Conservation (phyloP, 1,140 invertebrate species). For the Tetramorium alpestre region DNA sequence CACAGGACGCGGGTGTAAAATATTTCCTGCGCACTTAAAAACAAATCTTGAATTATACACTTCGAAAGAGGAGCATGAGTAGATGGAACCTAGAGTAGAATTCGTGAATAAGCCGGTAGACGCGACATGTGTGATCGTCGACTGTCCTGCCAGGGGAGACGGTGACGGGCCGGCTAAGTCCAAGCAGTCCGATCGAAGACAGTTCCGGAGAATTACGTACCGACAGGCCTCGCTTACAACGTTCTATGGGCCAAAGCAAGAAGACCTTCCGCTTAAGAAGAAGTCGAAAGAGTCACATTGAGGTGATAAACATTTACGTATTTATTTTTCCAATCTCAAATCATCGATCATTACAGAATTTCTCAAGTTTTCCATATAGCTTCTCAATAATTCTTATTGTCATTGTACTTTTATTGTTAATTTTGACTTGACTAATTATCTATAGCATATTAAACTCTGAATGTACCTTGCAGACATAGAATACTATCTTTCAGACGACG, state of each 20-base stretch:
- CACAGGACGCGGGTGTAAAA: constrained; percentile 13
- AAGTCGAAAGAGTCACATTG: constrained; percentile 88
- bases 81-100: constrained; percentile 65
- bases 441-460: neutral
- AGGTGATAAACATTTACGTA: constrained; percentile 77
- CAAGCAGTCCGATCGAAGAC: constrained; percentile 90
- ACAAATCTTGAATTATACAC: constrained; percentile 28
- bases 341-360: neutral
- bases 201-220: constrained; percentile 88
- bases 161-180: constrained; percentile 90
- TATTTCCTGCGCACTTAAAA: constrained; percentile 24
- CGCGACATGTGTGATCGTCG: constrained; percentile 30
- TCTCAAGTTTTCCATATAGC: neutral
- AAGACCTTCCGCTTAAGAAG: constrained; percentile 96
- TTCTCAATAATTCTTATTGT: neutral
- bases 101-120: constrained; percentile 18
- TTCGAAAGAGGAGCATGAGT: constrained; percentile 78
- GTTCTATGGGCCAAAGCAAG: constrained; percentile 96
- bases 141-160: constrained; percentile 87
- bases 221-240: constrained; percentile 93
- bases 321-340: neutral
- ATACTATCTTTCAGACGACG: constrained; percentile 36
- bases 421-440: neutral
- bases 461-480: neutral
- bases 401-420: neutral